Conservation (phyloP, 23 tunicate genomes). For the Botrylloides violaceus region DNA sequence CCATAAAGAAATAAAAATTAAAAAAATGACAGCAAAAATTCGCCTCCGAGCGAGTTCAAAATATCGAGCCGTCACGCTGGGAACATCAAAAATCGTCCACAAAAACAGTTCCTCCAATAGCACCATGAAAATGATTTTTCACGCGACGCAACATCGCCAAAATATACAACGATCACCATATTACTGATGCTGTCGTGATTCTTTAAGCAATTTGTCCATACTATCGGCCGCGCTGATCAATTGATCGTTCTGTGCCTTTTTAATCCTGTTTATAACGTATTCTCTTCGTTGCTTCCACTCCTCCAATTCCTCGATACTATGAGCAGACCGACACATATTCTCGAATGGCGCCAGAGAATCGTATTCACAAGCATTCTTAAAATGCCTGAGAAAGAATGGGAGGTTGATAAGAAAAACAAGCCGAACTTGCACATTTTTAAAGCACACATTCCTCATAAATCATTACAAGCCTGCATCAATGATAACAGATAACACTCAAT, state of each 20-base stretch:
- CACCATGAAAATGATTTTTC: not conserved
- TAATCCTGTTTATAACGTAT: conserved; percentile 68
- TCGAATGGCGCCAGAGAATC: conserved; percentile 53
- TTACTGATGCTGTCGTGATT: conserved; percentile 34
- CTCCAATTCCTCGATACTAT: conserved; percentile 60
- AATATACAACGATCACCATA: not conserved
- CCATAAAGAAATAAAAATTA: too few species aligned
- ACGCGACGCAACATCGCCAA: not conserved
- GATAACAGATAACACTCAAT: too few species aligned
- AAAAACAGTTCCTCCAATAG: not conserved
- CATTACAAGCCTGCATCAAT: too few species aligned
- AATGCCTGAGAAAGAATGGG: conserved; percentile 61
- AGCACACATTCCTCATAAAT: too few species aligned
- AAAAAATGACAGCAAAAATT: too few species aligned
- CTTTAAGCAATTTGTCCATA: conserved; percentile 73
- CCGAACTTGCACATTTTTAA: too few species aligned
- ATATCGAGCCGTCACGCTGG: too few species aligned
- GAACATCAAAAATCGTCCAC: not conserved
- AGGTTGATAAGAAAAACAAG: too few species aligned
- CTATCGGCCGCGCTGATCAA: conserved; percentile 40
- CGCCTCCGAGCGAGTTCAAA: too few species aligned
- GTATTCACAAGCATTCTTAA: conserved; percentile 60
- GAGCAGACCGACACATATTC: conserved; percentile 65
- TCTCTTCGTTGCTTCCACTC: conserved; percentile 69
- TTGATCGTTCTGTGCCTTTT: conserved; percentile 73